These are phyloP conservation scores for Scolopax rusticola DNA, from an alignment of 2,797 vertebrate genomes.

Conservation along the genomic window DNA sequence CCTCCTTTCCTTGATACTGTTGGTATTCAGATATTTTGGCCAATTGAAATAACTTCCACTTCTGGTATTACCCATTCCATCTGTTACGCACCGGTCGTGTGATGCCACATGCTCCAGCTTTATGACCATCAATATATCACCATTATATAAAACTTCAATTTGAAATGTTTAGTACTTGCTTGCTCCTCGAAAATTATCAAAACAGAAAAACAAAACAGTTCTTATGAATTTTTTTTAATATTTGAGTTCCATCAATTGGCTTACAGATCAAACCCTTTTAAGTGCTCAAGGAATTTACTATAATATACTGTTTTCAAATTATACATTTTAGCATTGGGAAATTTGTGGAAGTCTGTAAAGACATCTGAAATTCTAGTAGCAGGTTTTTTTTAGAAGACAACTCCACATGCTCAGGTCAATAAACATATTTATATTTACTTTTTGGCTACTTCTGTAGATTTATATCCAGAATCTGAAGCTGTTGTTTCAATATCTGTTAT, in stretches of 20 bases:
- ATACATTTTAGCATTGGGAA: neutral
- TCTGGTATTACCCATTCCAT: conserved; percentile 83
- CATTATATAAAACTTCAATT: neutral
- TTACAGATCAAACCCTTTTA: neutral
- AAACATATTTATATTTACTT: neutral
- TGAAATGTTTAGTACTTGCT: neutral
- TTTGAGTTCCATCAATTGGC: neutral
- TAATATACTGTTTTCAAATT: neutral
- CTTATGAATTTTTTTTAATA: neutral
- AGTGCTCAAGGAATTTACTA: neutral
- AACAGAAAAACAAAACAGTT: no score
- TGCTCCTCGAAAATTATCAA: neutral
- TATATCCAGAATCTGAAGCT: neutral
- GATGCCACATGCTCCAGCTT: neutral
- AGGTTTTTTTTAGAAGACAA: neutral
- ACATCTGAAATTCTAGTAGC: neutral
- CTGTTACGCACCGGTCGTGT: conserved; percentile 62
- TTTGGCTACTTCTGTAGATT: neutral
- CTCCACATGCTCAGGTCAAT: neutral
- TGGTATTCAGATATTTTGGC: conserved; percentile 43
- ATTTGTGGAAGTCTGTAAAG: neutral
- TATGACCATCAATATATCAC: neutral
- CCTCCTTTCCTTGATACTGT: neutral
- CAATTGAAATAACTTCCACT: conserved; percentile 76
- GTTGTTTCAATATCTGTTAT: neutral